Conservation (phyloP, 2,797 vertebrate species). For the Psittacula echo region DNA sequence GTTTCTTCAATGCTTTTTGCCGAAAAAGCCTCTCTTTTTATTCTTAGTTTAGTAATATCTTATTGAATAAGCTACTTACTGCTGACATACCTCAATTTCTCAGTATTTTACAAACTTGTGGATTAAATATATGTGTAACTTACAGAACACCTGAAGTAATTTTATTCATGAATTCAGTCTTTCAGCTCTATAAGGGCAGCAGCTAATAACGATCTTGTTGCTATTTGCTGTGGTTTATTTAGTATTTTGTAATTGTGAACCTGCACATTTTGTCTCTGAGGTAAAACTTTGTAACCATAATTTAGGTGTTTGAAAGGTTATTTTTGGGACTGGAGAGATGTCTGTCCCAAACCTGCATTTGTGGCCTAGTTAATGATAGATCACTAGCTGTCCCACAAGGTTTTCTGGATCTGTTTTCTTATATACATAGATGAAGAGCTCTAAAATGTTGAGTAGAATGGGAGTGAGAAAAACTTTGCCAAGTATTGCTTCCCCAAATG, state of each 20-base stretch:
- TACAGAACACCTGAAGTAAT: background rate
- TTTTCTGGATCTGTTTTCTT: background rate
- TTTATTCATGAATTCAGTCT: background rate
- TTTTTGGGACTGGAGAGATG: background rate
- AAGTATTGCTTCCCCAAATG: background rate
- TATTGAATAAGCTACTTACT: background rate
- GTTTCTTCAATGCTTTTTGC: background rate
- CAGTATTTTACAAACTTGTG: background rate
- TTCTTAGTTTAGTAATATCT: background rate
- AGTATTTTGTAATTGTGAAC: background rate
- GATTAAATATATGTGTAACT: background rate
- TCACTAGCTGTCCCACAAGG: background rate
- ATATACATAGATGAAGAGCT: background rate
- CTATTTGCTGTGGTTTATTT: background rate
- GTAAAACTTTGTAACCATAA: background rate
- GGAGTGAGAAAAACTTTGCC: background rate
- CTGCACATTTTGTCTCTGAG: accelerated
- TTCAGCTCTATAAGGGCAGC: background rate
- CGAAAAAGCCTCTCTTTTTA: background rate
- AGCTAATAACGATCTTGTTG: background rate
- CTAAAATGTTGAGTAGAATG: background rate
- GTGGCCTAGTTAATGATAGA: background rate
- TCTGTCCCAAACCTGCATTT: background rate
- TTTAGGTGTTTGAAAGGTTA: background rate
- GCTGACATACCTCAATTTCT: background rate